Percentiles rank a stretch among this genome's conserved stretches.
phyloP scores from a whole-genome alignment of 2,113 vertebrate genomes.

The Setophaga petechia region DNA sequence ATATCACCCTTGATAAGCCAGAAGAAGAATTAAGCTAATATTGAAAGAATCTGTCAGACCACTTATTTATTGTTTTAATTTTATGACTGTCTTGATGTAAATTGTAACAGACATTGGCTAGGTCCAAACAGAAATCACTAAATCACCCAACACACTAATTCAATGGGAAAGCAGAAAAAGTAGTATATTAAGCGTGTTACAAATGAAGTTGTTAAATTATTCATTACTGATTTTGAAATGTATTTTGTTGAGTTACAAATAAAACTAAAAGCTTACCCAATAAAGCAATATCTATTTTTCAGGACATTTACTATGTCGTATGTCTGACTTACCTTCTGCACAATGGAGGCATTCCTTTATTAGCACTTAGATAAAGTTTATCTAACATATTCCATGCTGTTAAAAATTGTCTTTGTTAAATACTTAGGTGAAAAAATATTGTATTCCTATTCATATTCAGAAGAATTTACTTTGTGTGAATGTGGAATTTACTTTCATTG shows the following conservation, averaged over 20 bases:
- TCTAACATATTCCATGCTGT: neutral
- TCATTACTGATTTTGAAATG: slow-evolving; percentile 19
- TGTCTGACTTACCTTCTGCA: neutral
- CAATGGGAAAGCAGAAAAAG: slow-evolving; percentile 1
- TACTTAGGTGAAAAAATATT: neutral
- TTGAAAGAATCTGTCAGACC: slow-evolving; percentile 27
- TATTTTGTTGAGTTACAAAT: slow-evolving; percentile 1
- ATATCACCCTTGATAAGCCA: neutral
- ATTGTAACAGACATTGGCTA: neutral
- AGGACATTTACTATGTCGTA: neutral
- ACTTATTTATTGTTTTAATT: slow-evolving; percentile 56
- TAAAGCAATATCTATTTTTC: neutral
- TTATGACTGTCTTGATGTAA: slow-evolving; percentile 32
- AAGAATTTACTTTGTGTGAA: neutral
- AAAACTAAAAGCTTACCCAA: neutral
- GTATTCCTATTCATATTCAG: neutral
- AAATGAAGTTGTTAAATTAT: slow-evolving; percentile 29
- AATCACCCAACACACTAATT: neutral
- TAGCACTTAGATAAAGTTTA: neutral
- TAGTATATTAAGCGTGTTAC: neutral
- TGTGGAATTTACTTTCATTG: neutral
- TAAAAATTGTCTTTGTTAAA: neutral
- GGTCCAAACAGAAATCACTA: slow-evolving; percentile 19
- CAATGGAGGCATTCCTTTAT: neutral
- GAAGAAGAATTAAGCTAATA: slow-evolving; percentile 39